Percentiles rank a stretch among this genome's conserved stretches.
phyloP scores from a whole-genome alignment of 2,797 vertebrate genomes.

The Melanotaenia maccullochi region DNA sequence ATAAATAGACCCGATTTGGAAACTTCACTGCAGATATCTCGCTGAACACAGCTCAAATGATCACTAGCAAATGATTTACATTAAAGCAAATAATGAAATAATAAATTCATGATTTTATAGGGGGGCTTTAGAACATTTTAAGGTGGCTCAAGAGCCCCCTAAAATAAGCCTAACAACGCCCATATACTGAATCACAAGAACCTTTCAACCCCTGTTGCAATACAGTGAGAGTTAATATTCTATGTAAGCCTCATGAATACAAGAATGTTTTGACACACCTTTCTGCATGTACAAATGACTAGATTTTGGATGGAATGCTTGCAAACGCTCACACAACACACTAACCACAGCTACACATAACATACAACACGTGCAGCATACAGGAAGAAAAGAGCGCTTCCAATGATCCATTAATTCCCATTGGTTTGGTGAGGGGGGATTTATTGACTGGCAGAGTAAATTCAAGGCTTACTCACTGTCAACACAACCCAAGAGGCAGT shows the following conservation, averaged over 20 bases:
- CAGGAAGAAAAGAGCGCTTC: slow-evolving; percentile 58
- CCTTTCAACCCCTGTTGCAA: slow-evolving; percentile 51
- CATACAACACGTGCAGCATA: slow-evolving; percentile 55
- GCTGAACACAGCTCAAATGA: too few species aligned
- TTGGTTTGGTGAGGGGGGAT: slow-evolving; percentile 60
- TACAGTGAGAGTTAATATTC: slow-evolving; percentile 24
- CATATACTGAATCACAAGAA: slow-evolving; percentile 47
- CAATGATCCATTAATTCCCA: slow-evolving; percentile 76
- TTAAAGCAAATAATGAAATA: too few species aligned
- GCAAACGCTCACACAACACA: slow-evolving; percentile 13
- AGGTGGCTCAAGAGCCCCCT: too few species aligned
- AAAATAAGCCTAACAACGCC: too few species aligned
- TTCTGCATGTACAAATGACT: slow-evolving; percentile 15
- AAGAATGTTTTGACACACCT: background rate
- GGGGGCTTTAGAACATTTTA: too few species aligned
- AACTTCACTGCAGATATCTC: too few species aligned
- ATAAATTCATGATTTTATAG: too few species aligned
- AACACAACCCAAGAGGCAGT: slow-evolving; percentile 77
- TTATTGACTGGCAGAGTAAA: slow-evolving; percentile 80
- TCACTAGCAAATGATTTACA: too few species aligned
- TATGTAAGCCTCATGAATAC: background rate
- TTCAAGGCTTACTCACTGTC: slow-evolving; percentile 79
- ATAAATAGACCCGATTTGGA: too few species aligned
- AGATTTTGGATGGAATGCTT: background rate
- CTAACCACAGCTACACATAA: slow-evolving; percentile 40